A percentile compares a stretch with the other conserved stretches of the same genome.
These are phyloP conservation scores for Epizoanthus stellaris DNA, from an alignment of 92 coral and sea anemone genomes.

Conservation along the genomic window DNA sequence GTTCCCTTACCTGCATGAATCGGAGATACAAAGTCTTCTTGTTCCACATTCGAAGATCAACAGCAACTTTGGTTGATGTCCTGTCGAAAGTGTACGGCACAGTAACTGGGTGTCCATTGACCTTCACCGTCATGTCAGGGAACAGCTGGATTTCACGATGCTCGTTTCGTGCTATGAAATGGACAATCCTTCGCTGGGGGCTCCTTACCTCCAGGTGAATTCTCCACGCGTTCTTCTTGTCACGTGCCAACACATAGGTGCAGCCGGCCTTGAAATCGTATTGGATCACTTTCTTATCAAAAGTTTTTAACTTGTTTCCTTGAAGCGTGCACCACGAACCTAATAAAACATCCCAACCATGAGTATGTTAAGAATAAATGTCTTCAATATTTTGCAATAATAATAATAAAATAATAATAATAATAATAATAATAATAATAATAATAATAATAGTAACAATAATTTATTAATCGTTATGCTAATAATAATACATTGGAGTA, in stretches of 20 bases:
- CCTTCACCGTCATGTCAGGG: slow-evolving; percentile 2
- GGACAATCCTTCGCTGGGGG: not conserved
- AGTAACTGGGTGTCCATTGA: not conserved
- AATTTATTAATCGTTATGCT: no score
- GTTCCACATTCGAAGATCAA: not conserved
- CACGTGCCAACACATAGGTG: not conserved
- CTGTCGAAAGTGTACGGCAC: not conserved
- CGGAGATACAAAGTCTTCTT: not conserved
- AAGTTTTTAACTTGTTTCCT: not conserved
- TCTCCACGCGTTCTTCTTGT: not conserved
- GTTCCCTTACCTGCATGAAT: not conserved
- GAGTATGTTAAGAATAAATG: not conserved
- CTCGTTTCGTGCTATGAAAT: not conserved
- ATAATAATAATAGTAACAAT: no score
- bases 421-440: no score
- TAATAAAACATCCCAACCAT: not conserved
- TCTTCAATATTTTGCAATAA: no score
- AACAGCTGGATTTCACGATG: not conserved
- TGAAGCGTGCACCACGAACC: slow-evolving; percentile 29
- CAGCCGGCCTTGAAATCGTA: not conserved
- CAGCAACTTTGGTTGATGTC: not conserved
- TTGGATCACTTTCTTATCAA: not conserved
- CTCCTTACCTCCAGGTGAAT: not conserved
- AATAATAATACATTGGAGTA: no score
- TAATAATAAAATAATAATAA: no score